A percentile compares a stretch with the other conserved stretches of the same genome.
Conservation (phyloP, 2,113 vertebrate species). For the Sebastes fasciatus region DNA sequence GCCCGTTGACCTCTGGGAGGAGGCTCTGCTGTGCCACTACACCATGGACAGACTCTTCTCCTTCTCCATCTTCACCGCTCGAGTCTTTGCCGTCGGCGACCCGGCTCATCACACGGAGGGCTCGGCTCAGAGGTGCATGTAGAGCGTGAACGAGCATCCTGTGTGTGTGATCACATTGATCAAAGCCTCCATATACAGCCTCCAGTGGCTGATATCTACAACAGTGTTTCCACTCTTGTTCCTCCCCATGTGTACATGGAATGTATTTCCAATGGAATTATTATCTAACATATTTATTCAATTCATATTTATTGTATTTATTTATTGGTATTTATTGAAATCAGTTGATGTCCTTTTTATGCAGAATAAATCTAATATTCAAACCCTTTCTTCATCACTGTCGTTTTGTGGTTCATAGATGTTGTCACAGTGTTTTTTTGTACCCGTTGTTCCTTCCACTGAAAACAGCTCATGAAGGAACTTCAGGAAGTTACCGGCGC, state of each 20-base stretch:
- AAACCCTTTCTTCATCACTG: constrained; percentile 7
- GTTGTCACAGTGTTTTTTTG: not conserved
- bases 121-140: constrained; percentile 31
- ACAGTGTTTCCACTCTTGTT: constrained; percentile 39
- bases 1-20: accelerated
- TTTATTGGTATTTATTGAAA: constrained; percentile 71
- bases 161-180: constrained; percentile 72
- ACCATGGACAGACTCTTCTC: constrained; percentile 72
- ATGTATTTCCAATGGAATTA: constrained; percentile 74
- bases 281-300: constrained; percentile 72
- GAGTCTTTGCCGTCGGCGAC: constrained; percentile 70
- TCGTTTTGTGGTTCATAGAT: constrained; percentile 18
- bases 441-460: not conserved
- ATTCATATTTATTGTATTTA: constrained; percentile 79
- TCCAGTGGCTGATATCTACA: constrained; percentile 12
- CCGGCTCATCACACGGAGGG: constrained; percentile 35
- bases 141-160: not conserved
- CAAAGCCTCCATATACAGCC: constrained; percentile 38
- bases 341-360: not conserved
- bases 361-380: constrained; percentile 4
- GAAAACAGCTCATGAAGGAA: constrained; percentile 21
- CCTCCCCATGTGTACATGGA: constrained; percentile 27
- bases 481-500: constrained; percentile 19
- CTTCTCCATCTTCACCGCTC: constrained; percentile 74
- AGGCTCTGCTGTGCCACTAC: constrained; percentile 54